phyloP scores from a whole-genome alignment of 2,888 invertebrate species.

The Cecidostiba fungosa region DNA sequence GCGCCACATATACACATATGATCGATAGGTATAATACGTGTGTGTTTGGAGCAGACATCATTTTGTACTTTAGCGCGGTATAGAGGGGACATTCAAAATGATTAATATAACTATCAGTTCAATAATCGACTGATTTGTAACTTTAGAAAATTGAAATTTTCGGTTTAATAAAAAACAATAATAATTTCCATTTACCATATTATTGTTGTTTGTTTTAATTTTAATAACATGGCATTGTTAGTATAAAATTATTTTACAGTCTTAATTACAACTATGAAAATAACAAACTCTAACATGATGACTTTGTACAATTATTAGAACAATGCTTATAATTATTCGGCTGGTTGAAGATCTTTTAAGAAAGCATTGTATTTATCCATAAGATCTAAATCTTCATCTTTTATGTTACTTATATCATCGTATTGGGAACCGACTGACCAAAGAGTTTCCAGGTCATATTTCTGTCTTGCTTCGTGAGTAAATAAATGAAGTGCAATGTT shows the following conservation, averaged over 20 bases:
- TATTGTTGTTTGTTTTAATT: not conserved
- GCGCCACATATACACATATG: not conserved
- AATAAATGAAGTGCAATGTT: slow-evolving; percentile 96
- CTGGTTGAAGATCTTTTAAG: slow-evolving; percentile 85
- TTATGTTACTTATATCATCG: slow-evolving; percentile 86
- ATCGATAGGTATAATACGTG: not conserved
- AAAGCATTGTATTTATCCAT: slow-evolving; percentile 86
- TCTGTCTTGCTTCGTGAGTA: slow-evolving; percentile 84
- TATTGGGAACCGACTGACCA: slow-evolving; percentile 93
- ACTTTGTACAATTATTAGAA: slow-evolving; percentile 29
- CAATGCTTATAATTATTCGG: slow-evolving; percentile 73
- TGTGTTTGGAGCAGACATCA: not conserved
- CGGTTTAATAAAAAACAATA: not conserved
- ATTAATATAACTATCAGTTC: not conserved
- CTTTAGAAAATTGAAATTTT: not conserved
- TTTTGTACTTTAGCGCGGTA: not conserved
- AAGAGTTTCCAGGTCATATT: slow-evolving; percentile 94
- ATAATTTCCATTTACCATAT: not conserved
- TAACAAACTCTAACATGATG: not conserved
- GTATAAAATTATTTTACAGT: slow-evolving; percentile 24
- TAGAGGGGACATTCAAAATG: not conserved
- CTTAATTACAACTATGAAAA: not conserved
- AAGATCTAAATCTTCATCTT: slow-evolving; percentile 84
- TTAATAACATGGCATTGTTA: not conserved
- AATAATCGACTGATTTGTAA: not conserved